A percentile compares a stretch with the other conserved stretches of the same genome.
phyloP scores from a whole-genome alignment of 1,140 invertebrate species.

The Hypsibius dujardini region DNA sequence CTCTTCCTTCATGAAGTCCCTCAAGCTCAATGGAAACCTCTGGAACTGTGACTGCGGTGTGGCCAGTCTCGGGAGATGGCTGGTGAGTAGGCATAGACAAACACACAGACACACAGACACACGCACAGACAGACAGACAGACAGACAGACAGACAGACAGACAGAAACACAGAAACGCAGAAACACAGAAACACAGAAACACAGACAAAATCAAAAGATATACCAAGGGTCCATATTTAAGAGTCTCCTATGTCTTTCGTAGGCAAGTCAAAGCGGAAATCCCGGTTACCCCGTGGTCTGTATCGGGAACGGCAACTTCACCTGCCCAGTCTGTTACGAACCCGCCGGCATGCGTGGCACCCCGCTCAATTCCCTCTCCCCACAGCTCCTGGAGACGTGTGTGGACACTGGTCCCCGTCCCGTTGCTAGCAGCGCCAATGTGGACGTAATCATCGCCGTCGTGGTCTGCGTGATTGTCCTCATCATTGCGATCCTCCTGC shows the following conservation, averaged over 20 bases:
- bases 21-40: slow-evolving; percentile 1
- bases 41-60: slow-evolving; percentile 8
- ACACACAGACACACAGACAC: neutral
- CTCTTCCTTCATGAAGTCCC: neutral
- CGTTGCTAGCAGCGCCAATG: neutral
- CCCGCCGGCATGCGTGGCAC: neutral
- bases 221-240: neutral
- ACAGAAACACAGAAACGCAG: neutral
- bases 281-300: neutral
- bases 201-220: neutral
- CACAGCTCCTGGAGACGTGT: too few species aligned
- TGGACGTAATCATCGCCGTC: slow-evolving; percentile 13
- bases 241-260: neutral
- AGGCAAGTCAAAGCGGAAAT: neutral
- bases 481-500: neutral
- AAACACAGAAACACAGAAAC: neutral
- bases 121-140: neutral
- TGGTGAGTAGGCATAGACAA: neutral
- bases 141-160: neutral
- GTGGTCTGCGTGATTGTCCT: slow-evolving; percentile 10
- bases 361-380: neutral
- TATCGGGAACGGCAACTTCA: slow-evolving; percentile 1
- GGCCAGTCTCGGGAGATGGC: neutral
- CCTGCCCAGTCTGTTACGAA: neutral
- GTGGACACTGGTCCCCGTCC: too few species aligned